phyloP scores from a whole-genome alignment of 2,888 invertebrate species.

The Thymelicus sylvestris region DNA sequence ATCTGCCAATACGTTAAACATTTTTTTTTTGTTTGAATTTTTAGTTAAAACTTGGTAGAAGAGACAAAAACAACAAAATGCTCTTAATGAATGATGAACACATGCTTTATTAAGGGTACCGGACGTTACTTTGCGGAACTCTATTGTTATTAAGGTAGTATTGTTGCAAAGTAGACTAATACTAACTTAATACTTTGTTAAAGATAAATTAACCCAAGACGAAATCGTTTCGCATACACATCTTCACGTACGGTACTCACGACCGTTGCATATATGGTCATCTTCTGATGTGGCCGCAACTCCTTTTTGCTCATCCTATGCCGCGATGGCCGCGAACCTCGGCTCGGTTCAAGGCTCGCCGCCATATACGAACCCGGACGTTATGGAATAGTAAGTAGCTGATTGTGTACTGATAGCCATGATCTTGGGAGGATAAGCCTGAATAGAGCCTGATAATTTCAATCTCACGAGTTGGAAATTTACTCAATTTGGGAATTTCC shows the following conservation, averaged over 20 bases:
- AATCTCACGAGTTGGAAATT: constrained; percentile 9
- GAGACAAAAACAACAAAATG: not conserved
- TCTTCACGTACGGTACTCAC: constrained; percentile 40
- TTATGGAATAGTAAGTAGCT: constrained; percentile 35
- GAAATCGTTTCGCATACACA: constrained; percentile 26
- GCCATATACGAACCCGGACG: constrained; percentile 40
- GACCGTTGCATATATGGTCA: constrained; percentile 44
- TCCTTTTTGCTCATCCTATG: constrained; percentile 40
- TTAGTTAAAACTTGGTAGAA: not conserved
- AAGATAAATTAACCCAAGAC: constrained; percentile 12
- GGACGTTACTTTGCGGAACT: too few species aligned
- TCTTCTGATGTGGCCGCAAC: constrained; percentile 46
- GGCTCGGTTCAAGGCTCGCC: constrained; percentile 43
- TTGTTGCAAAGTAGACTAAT: too few species aligned
- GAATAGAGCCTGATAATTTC: constrained; percentile 12
- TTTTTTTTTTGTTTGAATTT: too few species aligned
- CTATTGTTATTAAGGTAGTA: too few species aligned
- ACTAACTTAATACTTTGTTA: too few species aligned
- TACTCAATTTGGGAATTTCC: not conserved
- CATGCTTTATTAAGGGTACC: constrained; percentile 1
- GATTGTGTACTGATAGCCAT: constrained; percentile 39
- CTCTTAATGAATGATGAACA: not conserved
- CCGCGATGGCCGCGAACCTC: constrained; percentile 32
- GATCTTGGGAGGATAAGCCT: constrained; percentile 19
- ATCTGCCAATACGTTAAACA: too few species aligned